Evolutionary conservation across 2,113 vertebrate genomes (phyloP).

Genomic region (Etheostoma cragini): DNA sequence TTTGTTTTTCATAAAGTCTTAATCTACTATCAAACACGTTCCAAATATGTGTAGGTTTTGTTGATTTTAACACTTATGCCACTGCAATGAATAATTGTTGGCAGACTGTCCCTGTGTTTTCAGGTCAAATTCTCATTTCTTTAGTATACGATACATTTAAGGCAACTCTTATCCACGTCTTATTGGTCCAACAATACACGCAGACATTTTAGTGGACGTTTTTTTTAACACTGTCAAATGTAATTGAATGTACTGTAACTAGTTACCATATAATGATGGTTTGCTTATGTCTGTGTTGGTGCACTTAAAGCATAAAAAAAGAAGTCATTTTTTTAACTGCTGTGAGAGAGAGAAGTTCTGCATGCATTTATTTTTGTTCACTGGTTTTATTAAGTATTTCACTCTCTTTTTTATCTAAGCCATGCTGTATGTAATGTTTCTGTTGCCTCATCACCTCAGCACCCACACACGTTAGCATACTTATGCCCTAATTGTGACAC

Average conservation of each 20-base stretch:
- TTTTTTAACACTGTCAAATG: not conserved
- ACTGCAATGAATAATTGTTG: not conserved
- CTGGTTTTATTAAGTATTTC: not conserved
- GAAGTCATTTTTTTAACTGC: not conserved
- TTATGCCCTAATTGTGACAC: conserved; percentile 58
- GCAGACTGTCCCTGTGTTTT: not conserved
- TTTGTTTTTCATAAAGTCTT: not conserved
- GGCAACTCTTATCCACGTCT: too few relatives aligned
- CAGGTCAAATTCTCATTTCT: not conserved
- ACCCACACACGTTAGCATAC: not conserved
- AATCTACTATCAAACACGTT: not conserved
- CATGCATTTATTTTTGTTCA: not conserved
- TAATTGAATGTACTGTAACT: not conserved
- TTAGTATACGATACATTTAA: too few relatives aligned
- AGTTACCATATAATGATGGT: not conserved
- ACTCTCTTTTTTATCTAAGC: not conserved
- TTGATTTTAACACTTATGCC: not conserved
- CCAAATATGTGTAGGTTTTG: not conserved
- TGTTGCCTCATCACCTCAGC: not conserved
- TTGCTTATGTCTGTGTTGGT: not conserved
- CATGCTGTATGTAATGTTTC: not conserved
- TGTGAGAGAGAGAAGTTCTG: not conserved
- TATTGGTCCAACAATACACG: not conserved
- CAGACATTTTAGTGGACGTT: not conserved
- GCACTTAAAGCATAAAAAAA: not conserved